Conservation (phyloP, 2,113 vertebrate species). For the Meles meles region DNA sequence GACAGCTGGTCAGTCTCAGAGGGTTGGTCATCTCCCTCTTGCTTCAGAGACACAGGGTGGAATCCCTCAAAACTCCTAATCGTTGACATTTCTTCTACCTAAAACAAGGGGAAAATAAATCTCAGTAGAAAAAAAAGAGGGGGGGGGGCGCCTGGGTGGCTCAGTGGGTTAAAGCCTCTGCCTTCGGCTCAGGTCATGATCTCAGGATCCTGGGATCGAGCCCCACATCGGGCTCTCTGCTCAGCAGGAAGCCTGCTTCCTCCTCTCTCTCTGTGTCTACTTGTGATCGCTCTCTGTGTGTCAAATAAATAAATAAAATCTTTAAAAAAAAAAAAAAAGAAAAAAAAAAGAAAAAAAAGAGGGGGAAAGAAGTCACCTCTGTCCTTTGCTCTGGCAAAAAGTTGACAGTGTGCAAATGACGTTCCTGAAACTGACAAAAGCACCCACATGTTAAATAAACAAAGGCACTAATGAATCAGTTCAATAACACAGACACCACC, state of each 20-base stretch:
- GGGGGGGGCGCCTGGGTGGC: too few relatives aligned
- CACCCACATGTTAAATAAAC: background rate
- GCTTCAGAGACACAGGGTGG: conserved; percentile 71
- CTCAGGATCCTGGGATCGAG: too few relatives aligned
- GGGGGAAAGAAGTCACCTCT: background rate
- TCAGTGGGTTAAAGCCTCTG: too few relatives aligned
- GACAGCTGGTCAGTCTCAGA: conserved; percentile 55
- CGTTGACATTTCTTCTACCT: conserved; percentile 76
- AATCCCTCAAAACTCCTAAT: conserved; percentile 71
- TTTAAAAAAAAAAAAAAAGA: too few relatives aligned
- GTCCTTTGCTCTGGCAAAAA: background rate
- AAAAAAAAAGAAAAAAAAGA: too few relatives aligned
- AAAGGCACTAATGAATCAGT: background rate
- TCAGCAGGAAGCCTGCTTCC: too few relatives aligned
- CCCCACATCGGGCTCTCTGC: too few relatives aligned
- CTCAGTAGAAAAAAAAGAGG: background rate
- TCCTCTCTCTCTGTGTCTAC: too few relatives aligned
- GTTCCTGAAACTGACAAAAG: background rate
- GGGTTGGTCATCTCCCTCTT: conserved; percentile 54
- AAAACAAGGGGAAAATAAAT: conserved; percentile 68
- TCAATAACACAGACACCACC: background rate
- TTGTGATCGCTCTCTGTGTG: too few relatives aligned
- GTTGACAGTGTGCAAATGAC: background rate
- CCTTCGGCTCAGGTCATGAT: too few relatives aligned
- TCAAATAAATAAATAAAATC: too few relatives aligned